These are phyloP conservation scores for Danio kyathit DNA, from an alignment of 2,797 vertebrate species.

Conservation along the genomic window DNA sequence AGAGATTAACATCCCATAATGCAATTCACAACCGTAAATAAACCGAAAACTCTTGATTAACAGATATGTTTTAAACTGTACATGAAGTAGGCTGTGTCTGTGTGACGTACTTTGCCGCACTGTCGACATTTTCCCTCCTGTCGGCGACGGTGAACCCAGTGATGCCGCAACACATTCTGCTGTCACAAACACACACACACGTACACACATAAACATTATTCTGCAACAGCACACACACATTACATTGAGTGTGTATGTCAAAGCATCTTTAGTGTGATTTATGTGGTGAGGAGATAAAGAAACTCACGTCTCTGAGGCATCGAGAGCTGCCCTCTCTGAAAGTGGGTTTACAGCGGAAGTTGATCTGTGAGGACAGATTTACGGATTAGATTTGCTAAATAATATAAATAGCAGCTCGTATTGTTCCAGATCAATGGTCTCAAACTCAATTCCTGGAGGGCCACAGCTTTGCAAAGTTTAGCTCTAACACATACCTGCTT, in stretches of 20 bases:
- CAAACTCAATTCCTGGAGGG: too few relatives aligned
- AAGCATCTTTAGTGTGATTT: neutral
- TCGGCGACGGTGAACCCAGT: conserved; percentile 96
- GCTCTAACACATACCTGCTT: too few relatives aligned
- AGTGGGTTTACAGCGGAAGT: conserved; percentile 96
- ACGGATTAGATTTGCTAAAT: too few relatives aligned
- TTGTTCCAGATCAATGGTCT: neutral
- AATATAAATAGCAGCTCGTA: neutral
- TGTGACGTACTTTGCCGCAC: conserved; percentile 90
- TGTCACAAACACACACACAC: conserved; percentile 62
- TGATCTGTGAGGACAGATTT: conserved; percentile 84
- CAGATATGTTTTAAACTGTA: too few relatives aligned
- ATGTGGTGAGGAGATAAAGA: neutral
- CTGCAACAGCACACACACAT: conserved; percentile 5
- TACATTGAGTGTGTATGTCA: neutral
- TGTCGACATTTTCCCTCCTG: conserved; percentile 98
- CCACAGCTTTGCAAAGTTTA: too few relatives aligned
- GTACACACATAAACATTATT: conserved; percentile 37
- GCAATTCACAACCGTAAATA: too few relatives aligned
- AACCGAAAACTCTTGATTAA: too few relatives aligned
- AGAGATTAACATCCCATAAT: too few relatives aligned
- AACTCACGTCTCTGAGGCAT: conserved; percentile 91
- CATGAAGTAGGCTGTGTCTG: neutral
- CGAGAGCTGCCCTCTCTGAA: conserved; percentile 94
- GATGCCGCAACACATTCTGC: conserved; percentile 93